Evolutionary conservation across 2,888 invertebrate genomes (phyloP), one percentile per base, ranked within the genome.

Genomic region (Proisotoma minuta): DNA sequence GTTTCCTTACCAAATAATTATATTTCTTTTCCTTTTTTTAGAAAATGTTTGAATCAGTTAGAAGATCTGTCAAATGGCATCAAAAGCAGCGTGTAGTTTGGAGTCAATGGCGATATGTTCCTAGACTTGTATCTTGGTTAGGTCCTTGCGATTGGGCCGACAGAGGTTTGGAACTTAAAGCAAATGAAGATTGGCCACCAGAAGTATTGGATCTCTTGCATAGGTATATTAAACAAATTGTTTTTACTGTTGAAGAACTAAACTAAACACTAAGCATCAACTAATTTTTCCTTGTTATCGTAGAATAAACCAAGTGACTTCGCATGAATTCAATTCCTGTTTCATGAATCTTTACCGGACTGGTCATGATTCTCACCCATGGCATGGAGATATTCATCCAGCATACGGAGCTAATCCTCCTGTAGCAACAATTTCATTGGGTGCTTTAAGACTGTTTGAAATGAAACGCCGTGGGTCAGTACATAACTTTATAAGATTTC

Each of bases 51-150:
- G 56, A 62, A n/a, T 48, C 61, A 12, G 56, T 72, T 2, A 43
- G 70, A 18, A 59, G 59, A 24, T 61, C 64, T 47, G 66, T 72
- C 1, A 68, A 68, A 50, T 75, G 74, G 73, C 63, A 73, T 59
- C 72, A 73, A 29, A 73, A 72, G 52, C 71, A 74, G 47, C 69
- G 71, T 39, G 57, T 70, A 5, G 67, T 69, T n/a, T 63, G 60
- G 5, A 73, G 71, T 12, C 57, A 62, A 39, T 69, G 69, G 69
- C 58, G 66, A 18, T 68, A 71, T 40, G 76, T 79, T 68, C 79
- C 79, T 2, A 70, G 80, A 58, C 74, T 80, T 27, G 78, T 81
- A 26, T 78, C 78, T 1, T 81, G 81, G 81, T 78, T 77, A 70
- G 81, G 81, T 1, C 79, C 80, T 3, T 76, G 77, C 59, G 77